Evolutionary conservation across 1,140 invertebrate genomes (phyloP).

Genomic region (Trichonephila clavata): DNA sequence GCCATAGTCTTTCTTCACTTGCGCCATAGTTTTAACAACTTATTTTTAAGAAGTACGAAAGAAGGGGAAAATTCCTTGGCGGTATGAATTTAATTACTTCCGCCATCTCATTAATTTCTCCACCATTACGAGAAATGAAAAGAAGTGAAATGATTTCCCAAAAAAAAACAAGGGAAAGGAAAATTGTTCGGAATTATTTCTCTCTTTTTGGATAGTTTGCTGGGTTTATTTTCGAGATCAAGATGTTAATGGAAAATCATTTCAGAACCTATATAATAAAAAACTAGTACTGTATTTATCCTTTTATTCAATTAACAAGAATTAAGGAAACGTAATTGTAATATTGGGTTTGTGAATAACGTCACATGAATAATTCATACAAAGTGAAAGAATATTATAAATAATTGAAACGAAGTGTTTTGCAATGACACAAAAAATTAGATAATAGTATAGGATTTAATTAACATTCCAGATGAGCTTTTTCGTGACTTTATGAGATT

Average conservation of each 20-base stretch:
- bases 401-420: neutral
- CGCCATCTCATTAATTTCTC: conserved; percentile 27
- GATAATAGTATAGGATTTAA: neutral
- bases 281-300: neutral
- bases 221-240: conserved; percentile 8
- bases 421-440: neutral
- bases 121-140: neutral
- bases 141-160: conserved; percentile 7
- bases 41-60: neutral
- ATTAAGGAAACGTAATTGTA: neutral
- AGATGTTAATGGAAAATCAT: conserved; percentile 29
- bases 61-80: neutral
- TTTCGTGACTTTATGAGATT: neutral
- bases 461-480: neutral
- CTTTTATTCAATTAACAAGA: conserved; percentile 11
- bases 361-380: neutral
- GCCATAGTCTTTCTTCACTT: neutral
- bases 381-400: neutral
- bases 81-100: conserved; percentile 18
- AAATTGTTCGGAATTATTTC: neutral
- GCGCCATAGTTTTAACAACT: neutral
- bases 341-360: neutral
- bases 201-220: neutral
- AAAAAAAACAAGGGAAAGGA: neutral
- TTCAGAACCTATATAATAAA: neutral